Evolutionary conservation across 2,888 invertebrate species (phyloP).

Genomic region (Diplazon laetatorius): DNA sequence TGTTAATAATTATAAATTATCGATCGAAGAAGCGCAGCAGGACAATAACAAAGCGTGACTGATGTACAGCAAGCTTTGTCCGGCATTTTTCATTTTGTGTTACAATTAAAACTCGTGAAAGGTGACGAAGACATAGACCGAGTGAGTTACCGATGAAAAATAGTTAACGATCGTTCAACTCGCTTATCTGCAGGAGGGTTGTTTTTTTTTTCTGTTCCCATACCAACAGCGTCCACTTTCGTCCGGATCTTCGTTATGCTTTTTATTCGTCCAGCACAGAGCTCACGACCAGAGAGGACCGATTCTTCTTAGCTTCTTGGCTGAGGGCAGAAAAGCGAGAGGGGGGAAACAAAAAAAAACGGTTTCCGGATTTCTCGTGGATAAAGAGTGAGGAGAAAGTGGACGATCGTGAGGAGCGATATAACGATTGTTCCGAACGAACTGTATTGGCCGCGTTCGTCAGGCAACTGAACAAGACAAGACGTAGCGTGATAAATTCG

Average conservation of each 20-base stretch:
- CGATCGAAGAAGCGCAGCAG: not conserved
- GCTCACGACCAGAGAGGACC: constrained; percentile 5
- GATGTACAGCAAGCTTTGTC: not conserved
- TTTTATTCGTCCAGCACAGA: not conserved
- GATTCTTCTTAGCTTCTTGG: constrained; percentile 36
- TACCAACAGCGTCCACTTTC: not conserved
- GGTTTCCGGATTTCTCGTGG: not conserved
- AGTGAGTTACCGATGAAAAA: constrained; percentile 4
- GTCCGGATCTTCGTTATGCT: not conserved
- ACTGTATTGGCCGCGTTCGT: constrained; percentile 22
- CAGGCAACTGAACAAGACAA: constrained; percentile 35
- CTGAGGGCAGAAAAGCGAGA: constrained; percentile 22
- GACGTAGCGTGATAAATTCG: constrained; percentile 50
- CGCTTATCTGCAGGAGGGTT: not conserved
- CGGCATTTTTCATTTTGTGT: not conserved
- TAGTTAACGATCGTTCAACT: not conserved
- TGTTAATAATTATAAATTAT: too few relatives aligned
- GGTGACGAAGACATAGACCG: constrained; percentile 7
- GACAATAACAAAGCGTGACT: not conserved
- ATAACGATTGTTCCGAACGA: constrained; percentile 26
- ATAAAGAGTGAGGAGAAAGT: constrained; percentile 25
- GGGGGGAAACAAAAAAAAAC: too few relatives aligned
- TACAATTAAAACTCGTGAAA: not conserved
- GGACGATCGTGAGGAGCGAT: constrained; percentile 23
- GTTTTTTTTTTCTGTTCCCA: not conserved